Evolutionary conservation across 2,888 invertebrate genomes (phyloP).

Genomic region (Acrobasis repandana): DNA sequence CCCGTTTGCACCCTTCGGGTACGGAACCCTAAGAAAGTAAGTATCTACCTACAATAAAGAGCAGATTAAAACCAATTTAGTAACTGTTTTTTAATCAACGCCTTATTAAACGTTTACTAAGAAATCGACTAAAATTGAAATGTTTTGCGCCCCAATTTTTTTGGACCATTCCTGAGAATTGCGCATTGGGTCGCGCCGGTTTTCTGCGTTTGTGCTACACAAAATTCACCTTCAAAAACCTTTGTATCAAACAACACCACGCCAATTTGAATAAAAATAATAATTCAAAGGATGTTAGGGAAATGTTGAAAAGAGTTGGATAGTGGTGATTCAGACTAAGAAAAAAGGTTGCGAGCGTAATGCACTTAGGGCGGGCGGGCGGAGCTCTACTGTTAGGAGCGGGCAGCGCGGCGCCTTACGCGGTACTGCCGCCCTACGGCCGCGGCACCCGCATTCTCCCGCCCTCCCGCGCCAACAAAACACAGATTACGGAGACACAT

Average conservation of each 20-base stretch:
- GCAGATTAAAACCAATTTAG: neutral
- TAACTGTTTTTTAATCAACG: neutral
- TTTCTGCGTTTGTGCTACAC: conserved; percentile 46
- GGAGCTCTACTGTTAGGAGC: conserved; percentile 47
- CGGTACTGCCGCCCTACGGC: conserved; percentile 72
- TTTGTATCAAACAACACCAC: conserved; percentile 25
- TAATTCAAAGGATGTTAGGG: neutral
- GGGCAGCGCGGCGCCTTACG: conserved; percentile 74
- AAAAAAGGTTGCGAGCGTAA: conserved; percentile 31
- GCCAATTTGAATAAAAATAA: neutral
- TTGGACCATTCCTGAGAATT: conserved; percentile 64
- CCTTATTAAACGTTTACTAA: neutral
- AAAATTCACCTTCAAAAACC: conserved; percentile 51
- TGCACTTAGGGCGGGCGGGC: conserved; percentile 52
- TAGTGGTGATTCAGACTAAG: conserved; percentile 2
- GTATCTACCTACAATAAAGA: neutral
- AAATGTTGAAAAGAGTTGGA: neutral
- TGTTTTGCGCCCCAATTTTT: conserved; percentile 59
- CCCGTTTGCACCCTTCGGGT: no score
- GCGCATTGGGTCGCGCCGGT: conserved; percentile 78
- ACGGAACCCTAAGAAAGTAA: neutral
- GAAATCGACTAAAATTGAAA: conserved; percentile 23
- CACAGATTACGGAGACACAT: conserved; percentile 74
- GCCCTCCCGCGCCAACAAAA: conserved; percentile 68
- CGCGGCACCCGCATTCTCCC: conserved; percentile 51